phyloP scores from a whole-genome alignment of 2,888 invertebrate genomes.

The Mythimna ferrago region DNA sequence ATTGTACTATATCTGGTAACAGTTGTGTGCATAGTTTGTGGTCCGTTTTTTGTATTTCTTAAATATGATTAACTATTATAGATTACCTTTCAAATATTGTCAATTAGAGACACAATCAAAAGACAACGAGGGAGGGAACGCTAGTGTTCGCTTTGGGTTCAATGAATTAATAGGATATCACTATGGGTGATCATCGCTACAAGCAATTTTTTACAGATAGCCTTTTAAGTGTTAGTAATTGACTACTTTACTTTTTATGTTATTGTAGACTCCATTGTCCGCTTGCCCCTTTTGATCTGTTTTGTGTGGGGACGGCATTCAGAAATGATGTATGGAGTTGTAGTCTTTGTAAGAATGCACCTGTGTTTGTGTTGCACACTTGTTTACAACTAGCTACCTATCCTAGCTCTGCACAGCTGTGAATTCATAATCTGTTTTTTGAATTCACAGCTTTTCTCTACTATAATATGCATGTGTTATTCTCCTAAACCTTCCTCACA shows the following conservation, averaged over 20 bases:
- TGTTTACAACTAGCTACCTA: not conserved
- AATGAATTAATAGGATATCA: too few species aligned
- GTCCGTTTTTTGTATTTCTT: constrained; percentile 80
- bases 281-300: not conserved
- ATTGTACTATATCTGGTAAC: constrained; percentile 68
- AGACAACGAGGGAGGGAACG: too few species aligned
- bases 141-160: too few species aligned
- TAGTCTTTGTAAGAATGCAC: not conserved
- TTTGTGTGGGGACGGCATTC: not conserved
- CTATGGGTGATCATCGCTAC: too few species aligned
- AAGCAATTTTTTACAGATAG: too few species aligned
- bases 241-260: not conserved
- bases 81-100: too few species aligned
- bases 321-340: too few species aligned
- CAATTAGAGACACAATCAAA: too few species aligned
- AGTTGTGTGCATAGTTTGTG: constrained; percentile 79
- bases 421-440: too few species aligned
- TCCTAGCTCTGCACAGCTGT: too few species aligned
- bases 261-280: not conserved
- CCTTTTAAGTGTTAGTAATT: not conserved
- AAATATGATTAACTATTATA: constrained; percentile 75
- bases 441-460: not conserved
- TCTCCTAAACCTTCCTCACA: too few species aligned
- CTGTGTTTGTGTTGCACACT: not conserved
- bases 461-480: too few species aligned